phyloP scores from a whole-genome alignment of 1,140 invertebrate genomes.

The Sitodiplosis mosellana region DNA sequence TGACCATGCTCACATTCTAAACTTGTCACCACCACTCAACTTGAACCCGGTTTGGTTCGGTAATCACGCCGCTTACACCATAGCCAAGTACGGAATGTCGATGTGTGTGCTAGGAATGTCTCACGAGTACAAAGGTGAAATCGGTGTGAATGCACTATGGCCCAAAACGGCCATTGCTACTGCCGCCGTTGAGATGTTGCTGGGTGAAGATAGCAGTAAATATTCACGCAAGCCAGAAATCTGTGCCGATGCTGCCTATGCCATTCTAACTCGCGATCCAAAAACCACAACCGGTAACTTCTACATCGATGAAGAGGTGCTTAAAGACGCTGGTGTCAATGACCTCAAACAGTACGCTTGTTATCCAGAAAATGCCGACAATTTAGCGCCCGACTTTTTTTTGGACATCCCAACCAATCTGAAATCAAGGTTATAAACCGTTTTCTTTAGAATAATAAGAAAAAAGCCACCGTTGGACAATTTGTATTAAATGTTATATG shows the following conservation, averaged over 20 bases:
- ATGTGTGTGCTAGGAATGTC: conserved; percentile 96
- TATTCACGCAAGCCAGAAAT: conserved; percentile 75
- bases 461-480: too few species aligned
- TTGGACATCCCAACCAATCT: conserved; percentile 34
- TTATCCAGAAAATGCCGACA: conserved; percentile 46
- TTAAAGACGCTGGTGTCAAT: conserved; percentile 59
- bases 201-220: conserved; percentile 38
- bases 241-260: conserved; percentile 89
- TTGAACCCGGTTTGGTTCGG: conserved; percentile 84
- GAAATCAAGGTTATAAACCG: too few species aligned
- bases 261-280: conserved; percentile 59
- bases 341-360: conserved; percentile 83
- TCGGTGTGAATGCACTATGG: conserved; percentile 96
- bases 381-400: conserved; percentile 82
- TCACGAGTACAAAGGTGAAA: conserved; percentile 69
- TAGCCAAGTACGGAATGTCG: conserved; percentile 98
- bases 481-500: too few species aligned
- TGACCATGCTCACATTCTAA: conserved; percentile 87
- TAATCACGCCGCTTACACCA: conserved; percentile 90
- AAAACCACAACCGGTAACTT: conserved; percentile 73
- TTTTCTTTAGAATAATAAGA: too few species aligned
- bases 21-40: conserved; percentile 85
- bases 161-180: conserved; percentile 88
- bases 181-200: conserved; percentile 92
- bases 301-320: conserved; percentile 81